A percentile compares a stretch with the other conserved stretches of the same genome.
Evolutionary conservation across 2,888 invertebrate species (phyloP).

Genomic region (Therioaphis trifolii): DNA sequence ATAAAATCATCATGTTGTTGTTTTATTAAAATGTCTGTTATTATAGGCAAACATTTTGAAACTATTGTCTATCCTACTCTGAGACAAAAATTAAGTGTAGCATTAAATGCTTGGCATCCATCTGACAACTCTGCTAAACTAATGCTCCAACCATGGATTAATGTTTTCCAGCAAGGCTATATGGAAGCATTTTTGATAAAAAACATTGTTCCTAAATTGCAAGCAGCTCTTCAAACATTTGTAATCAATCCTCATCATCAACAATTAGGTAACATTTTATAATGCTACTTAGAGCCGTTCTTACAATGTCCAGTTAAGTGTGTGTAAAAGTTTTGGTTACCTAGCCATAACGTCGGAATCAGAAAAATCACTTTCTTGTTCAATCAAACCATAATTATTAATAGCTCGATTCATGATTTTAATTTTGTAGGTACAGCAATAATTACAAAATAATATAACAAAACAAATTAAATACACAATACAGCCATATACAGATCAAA

Average conservation of each 20-base stretch:
- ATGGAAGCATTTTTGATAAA: conserved; percentile 85
- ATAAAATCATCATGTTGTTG: background rate
- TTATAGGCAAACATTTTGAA: conserved; percentile 71
- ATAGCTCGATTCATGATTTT: background rate
- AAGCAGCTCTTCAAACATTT: conserved; percentile 73
- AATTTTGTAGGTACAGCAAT: too few species aligned
- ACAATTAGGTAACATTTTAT: conserved; percentile 72
- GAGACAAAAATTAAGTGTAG: conserved; percentile 88
- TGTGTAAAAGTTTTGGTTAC: too few species aligned
- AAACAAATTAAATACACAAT: too few species aligned
- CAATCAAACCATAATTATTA: too few species aligned
- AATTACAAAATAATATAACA: too few species aligned
- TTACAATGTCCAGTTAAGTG: too few species aligned
- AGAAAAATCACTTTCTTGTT: too few species aligned
- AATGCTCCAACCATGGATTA: conserved; percentile 90
- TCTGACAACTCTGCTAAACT: conserved; percentile 92
- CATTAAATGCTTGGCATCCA: conserved; percentile 94
- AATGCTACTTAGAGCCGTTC: too few species aligned
- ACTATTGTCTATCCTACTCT: conserved; percentile 86
- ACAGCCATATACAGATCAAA: too few species aligned
- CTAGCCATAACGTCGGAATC: too few species aligned
- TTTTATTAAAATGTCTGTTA: conserved; percentile 19
- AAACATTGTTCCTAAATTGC: conserved; percentile 90
- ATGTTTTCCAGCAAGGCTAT: conserved; percentile 79
- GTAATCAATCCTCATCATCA: conserved; percentile 81